Conservation (phyloP, 2,113 vertebrate species). For the Nipponia nippon region DNA sequence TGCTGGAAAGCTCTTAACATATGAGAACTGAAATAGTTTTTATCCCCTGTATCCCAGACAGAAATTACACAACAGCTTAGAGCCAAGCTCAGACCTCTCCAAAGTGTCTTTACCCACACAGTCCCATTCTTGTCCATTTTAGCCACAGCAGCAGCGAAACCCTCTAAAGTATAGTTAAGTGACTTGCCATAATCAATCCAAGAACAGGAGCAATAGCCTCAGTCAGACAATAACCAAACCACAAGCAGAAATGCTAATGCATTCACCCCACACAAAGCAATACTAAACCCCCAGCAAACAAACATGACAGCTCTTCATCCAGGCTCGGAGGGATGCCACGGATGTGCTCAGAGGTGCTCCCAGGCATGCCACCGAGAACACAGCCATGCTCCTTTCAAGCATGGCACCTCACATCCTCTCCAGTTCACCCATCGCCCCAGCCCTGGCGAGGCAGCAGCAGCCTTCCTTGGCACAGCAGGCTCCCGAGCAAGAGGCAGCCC, state of each 20-base stretch:
- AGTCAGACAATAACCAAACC: neutral
- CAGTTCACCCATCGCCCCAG: neutral
- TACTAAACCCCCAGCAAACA: neutral
- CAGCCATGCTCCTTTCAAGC: neutral
- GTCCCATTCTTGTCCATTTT: neutral
- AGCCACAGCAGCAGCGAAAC: neutral
- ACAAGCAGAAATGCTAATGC: neutral
- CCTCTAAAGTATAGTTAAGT: neutral
- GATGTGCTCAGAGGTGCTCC: neutral
- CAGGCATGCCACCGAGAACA: accelerated
- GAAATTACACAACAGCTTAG: neutral
- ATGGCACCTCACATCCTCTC: neutral
- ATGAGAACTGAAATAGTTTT: neutral
- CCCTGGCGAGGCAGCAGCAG: neutral
- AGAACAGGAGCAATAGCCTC: neutral
- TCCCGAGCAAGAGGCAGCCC: neutral
- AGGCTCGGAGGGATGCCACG: neutral
- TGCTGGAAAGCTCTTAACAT: neutral
- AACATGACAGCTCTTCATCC: neutral
- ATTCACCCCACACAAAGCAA: neutral
- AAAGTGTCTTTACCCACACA: neutral
- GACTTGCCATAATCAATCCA: neutral
- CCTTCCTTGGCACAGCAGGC: neutral
- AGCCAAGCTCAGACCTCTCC: neutral
- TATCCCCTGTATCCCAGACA: neutral